These are phyloP conservation scores for Petrolisthes cinctipes DNA, from an alignment of 2,888 invertebrate genomes.

Conservation along the genomic window DNA sequence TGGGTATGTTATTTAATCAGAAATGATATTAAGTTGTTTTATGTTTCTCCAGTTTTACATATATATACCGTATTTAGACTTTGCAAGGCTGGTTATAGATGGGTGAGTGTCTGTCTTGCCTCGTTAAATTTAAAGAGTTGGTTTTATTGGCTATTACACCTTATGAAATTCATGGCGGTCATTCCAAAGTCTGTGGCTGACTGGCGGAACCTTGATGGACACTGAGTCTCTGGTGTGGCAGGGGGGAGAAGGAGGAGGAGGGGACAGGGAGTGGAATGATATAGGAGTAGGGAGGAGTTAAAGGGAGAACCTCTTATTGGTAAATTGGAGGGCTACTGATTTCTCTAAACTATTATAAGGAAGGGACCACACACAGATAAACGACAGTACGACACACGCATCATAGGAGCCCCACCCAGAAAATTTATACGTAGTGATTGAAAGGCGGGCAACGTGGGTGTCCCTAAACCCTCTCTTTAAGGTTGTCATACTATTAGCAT, in stretches of 20 bases:
- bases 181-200: not conserved
- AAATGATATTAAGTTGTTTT: too few species aligned
- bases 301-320: not conserved
- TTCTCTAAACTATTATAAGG: not conserved
- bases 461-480: not conserved
- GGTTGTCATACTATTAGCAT: not conserved
- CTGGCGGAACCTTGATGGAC: not conserved
- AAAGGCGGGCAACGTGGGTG: not conserved
- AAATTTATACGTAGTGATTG: conserved; percentile 41
- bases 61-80: too few species aligned
- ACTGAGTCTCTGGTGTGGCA: not conserved
- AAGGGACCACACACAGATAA: too few species aligned
- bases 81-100: not conserved
- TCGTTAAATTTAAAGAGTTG: not conserved
- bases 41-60: too few species aligned
- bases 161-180: not conserved
- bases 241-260: not conserved
- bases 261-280: not conserved
- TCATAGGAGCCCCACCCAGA: not conserved
- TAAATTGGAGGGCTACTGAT: not conserved
- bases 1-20: too few species aligned
- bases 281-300: not conserved
- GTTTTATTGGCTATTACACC: not conserved
- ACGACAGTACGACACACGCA: not conserved
- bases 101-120: not conserved